Conservation (phyloP, 2,888 invertebrate genomes). For the Rhynchonema sp. region DNA sequence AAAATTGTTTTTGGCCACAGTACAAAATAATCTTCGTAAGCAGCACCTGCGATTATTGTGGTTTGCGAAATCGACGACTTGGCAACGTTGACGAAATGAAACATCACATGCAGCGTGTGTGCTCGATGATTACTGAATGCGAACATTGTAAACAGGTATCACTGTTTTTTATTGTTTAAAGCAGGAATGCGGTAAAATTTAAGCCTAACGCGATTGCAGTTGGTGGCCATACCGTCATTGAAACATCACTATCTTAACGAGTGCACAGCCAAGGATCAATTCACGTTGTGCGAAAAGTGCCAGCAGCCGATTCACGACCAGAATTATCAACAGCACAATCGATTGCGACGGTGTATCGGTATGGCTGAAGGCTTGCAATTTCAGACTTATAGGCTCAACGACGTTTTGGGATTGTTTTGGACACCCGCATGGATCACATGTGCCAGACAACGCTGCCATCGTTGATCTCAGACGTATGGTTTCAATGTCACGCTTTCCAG, state of each 20-base stretch:
- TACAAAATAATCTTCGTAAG: no score
- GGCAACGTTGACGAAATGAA: neutral
- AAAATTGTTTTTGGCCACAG: no score
- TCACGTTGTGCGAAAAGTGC: neutral
- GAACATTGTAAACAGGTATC: neutral
- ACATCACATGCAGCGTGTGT: neutral
- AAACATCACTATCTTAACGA: neutral
- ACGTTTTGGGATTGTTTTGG: no score
- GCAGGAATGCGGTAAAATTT: neutral
- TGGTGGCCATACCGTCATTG: neutral
- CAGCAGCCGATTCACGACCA: neutral
- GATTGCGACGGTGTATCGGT: neutral
- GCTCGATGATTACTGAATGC: neutral
- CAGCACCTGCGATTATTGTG: neutral
- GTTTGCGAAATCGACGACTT: neutral
- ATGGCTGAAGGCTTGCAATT: no score
- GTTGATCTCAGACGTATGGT: no score
- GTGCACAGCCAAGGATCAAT: neutral
- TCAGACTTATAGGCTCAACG: no score
- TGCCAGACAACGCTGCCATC: no score
- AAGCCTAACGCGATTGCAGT: neutral
- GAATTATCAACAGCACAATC: neutral
- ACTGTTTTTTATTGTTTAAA: neutral
- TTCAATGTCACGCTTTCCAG: no score
- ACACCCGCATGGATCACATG: no score